phyloP scores from a whole-genome alignment of 2,113 vertebrate genomes.

The Leucosticte australis region DNA sequence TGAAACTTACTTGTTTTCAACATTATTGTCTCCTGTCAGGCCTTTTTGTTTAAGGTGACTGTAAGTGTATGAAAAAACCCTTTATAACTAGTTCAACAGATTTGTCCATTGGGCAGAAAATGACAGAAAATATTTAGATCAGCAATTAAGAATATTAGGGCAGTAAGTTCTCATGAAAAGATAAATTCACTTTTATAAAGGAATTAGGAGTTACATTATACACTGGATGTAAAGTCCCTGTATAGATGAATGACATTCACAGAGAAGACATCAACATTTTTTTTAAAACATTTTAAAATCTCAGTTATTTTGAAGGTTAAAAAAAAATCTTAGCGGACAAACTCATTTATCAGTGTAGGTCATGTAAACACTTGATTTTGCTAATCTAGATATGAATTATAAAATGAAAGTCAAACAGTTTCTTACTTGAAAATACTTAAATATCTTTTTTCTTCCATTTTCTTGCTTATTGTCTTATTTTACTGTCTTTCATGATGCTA shows the following conservation, averaged over 20 bases:
- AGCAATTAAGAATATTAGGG: neutral
- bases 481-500: neutral
- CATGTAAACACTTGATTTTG: neutral
- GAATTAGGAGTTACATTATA: neutral
- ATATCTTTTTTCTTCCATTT: neutral
- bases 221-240: neutral
- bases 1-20: constrained; percentile 27
- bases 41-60: constrained; percentile 9
- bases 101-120: neutral
- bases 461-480: neutral
- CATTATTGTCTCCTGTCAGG: neutral
- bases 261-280: neutral
- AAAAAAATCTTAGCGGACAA: neutral
- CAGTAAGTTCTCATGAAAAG: neutral
- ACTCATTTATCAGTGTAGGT: neutral
- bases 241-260: neutral
- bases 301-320: neutral
- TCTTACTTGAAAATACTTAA: neutral
- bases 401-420: neutral
- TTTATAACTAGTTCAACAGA: neutral
- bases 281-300: neutral
- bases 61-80: constrained; percentile 6
- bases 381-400: neutral
- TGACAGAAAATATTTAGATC: neutral
- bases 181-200: neutral